Evolutionary conservation across 92 coral and sea anemone genomes (phyloP).

Genomic region (Parazoanthus swiftii): DNA sequence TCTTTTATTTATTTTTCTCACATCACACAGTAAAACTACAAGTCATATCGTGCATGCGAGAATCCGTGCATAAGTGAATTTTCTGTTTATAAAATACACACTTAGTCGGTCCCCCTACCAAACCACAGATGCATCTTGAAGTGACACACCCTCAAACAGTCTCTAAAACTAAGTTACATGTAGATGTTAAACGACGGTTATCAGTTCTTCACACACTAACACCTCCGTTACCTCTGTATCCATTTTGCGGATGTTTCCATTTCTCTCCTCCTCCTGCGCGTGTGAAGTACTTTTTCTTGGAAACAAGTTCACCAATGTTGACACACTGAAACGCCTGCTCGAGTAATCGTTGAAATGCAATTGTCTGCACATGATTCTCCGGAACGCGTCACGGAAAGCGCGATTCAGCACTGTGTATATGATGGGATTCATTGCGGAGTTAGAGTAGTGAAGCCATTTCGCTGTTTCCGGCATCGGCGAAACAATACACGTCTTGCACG

Average conservation of each 20-base stretch:
- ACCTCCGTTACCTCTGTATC: background rate
- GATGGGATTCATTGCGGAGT: constrained; percentile 81
- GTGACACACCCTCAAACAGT: too few relatives aligned
- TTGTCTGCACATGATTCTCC: constrained; percentile 66
- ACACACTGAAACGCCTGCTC: background rate
- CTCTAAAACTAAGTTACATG: too few relatives aligned
- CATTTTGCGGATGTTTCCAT: background rate
- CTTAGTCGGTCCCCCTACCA: background rate
- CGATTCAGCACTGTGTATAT: constrained; percentile 78
- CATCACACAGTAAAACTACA: too few relatives aligned
- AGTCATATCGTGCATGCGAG: too few relatives aligned
- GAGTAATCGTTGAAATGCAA: background rate
- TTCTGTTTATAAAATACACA: too few relatives aligned
- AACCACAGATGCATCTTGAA: background rate
- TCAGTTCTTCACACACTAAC: constrained; percentile 23
- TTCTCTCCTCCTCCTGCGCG: background rate
- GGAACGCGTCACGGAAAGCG: constrained; percentile 74
- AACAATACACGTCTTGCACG: constrained; percentile 53
- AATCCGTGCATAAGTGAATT: too few relatives aligned
- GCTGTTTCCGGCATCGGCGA: constrained; percentile 42
- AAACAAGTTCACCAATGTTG: background rate
- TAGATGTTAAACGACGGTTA: constrained; percentile 19
- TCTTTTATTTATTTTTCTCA: too few relatives aligned
- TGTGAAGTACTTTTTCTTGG: background rate
- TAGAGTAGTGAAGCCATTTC: constrained; percentile 88